These are phyloP conservation scores for Linnaemya tessellans DNA, from an alignment of 2,888 invertebrate species.

Conservation along the genomic window DNA sequence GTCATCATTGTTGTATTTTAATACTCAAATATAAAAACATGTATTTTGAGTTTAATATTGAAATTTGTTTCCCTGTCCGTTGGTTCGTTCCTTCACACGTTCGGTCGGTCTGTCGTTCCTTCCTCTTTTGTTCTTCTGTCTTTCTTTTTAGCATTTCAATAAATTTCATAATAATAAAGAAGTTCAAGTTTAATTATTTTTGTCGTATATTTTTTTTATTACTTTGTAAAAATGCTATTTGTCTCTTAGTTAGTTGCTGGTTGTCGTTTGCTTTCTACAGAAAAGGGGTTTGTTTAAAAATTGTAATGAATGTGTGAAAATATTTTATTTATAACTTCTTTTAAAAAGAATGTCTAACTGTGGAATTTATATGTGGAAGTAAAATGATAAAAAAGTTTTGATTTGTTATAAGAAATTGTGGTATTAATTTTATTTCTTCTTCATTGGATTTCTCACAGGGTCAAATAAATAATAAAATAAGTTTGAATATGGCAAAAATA, in stretches of 20 bases:
- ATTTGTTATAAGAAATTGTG: conserved; percentile 28
- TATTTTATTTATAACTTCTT: conserved; percentile 60
- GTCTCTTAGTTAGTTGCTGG: conserved; percentile 23
- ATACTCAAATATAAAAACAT: conserved; percentile 25
- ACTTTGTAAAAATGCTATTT: conserved; percentile 56
- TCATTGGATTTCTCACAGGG: conserved; percentile 38
- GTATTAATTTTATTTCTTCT: not conserved
- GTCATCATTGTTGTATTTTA: conserved; percentile 56
- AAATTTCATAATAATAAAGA: conserved; percentile 66
- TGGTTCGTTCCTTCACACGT: not conserved
- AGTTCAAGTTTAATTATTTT: conserved; percentile 72
- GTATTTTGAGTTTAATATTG: conserved; percentile 40
- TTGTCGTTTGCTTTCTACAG: conserved; percentile 9
- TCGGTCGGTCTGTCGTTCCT: not conserved
- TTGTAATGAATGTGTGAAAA: conserved; percentile 62
- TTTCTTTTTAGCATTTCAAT: conserved; percentile 38
- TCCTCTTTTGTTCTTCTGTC: not conserved
- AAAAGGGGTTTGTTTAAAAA: conserved; percentile 45
- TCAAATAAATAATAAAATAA: conserved; percentile 37
- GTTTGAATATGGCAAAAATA: not conserved
- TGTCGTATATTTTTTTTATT: conserved; percentile 45
- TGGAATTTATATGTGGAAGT: conserved; percentile 36
- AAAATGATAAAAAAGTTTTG: conserved; percentile 29
- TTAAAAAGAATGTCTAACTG: conserved; percentile 35
- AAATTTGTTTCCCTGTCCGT: conserved; percentile 24